These are phyloP conservation scores for Drosophila novamexicana DNA, from an alignment of 1,140 invertebrate genomes.

Conservation along the genomic window DNA sequence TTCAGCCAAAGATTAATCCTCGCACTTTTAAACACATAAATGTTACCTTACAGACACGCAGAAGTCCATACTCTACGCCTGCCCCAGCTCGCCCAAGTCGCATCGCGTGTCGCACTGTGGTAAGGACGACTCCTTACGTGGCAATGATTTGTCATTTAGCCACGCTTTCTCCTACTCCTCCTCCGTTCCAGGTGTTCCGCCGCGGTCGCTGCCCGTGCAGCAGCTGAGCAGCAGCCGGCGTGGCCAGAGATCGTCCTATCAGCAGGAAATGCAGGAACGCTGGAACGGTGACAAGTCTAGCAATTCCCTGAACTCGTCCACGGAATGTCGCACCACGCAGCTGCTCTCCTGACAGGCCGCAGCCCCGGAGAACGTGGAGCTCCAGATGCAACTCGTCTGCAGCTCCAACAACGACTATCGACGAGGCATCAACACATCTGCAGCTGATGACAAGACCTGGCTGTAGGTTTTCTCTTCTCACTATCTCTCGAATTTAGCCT, in stretches of 20 bases:
- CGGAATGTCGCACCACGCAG: conserved; percentile 54
- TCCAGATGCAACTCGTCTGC: conserved; percentile 9
- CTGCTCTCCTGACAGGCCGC: conserved; percentile 59
- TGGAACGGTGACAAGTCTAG: conserved; percentile 47
- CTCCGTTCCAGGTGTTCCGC: conserved; percentile 44
- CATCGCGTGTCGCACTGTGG: conserved; percentile 80
- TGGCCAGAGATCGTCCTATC: conserved; percentile 40
- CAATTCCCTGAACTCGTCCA: conserved; percentile 5
- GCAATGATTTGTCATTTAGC: background rate
- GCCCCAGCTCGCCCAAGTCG: conserved; percentile 79
- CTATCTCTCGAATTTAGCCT: conserved; percentile 69
- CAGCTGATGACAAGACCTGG: conserved; percentile 74
- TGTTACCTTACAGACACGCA: conserved; percentile 68
- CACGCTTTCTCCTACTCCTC: background rate
- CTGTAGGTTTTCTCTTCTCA: conserved; percentile 50
- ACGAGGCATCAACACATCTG: conserved; percentile 46
- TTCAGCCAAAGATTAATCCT: conserved; percentile 2
- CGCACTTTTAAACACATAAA: background rate
- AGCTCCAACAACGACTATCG: conserved; percentile 68
- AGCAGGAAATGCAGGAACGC: conserved; percentile 67
- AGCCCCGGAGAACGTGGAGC: background rate
- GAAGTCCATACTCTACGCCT: conserved; percentile 83
- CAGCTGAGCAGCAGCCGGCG: conserved; percentile 30
- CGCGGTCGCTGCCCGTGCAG: conserved; percentile 31
- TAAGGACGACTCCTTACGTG: conserved; percentile 15